A percentile compares a stretch with the other conserved stretches of the same genome.
phyloP scores from a whole-genome alignment of 2,113 vertebrate species.

The Paraplagusia blochii region DNA sequence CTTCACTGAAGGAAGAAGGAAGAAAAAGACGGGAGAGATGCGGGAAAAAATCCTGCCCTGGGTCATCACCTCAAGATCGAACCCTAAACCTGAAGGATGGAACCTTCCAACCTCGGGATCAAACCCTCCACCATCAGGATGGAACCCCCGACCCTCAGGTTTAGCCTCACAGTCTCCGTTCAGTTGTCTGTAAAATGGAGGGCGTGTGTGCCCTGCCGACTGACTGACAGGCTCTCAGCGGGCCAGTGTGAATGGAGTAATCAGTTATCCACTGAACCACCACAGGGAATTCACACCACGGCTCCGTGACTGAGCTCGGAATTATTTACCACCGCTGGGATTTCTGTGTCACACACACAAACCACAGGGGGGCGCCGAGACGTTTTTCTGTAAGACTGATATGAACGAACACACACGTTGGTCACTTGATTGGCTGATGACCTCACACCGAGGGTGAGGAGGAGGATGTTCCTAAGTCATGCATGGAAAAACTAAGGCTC shows the following conservation, averaged over 20 bases:
- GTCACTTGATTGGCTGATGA: too few relatives aligned
- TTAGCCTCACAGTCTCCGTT: too few relatives aligned
- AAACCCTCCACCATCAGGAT: too few relatives aligned
- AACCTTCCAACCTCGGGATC: too few relatives aligned
- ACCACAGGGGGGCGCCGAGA: slow-evolving; percentile 33
- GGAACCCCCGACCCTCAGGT: too few relatives aligned
- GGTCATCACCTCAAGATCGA: not conserved
- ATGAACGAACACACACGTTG: not conserved
- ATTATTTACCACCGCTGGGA: slow-evolving; percentile 49
- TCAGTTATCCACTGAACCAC: slow-evolving; percentile 40
- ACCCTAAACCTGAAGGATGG: too few relatives aligned
- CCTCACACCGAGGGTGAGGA: too few relatives aligned
- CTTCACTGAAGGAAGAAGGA: slow-evolving; percentile 16
- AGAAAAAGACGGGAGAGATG: slow-evolving; percentile 14
- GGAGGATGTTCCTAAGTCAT: too few relatives aligned
- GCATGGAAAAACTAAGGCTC: too few relatives aligned
- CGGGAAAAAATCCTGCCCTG: slow-evolving; percentile 34
- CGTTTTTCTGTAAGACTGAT: slow-evolving; percentile 17
- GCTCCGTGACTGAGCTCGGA: slow-evolving; percentile 28
- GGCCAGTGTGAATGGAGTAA: slow-evolving; percentile 21
- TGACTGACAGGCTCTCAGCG: slow-evolving; percentile 35
- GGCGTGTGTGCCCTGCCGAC: not conserved
- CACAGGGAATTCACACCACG: slow-evolving; percentile 34
- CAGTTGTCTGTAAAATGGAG: too few relatives aligned
- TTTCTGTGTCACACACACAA: slow-evolving; percentile 25